phyloP scores from a whole-genome alignment of 2,113 vertebrate genomes.

The Noturus placidus region DNA sequence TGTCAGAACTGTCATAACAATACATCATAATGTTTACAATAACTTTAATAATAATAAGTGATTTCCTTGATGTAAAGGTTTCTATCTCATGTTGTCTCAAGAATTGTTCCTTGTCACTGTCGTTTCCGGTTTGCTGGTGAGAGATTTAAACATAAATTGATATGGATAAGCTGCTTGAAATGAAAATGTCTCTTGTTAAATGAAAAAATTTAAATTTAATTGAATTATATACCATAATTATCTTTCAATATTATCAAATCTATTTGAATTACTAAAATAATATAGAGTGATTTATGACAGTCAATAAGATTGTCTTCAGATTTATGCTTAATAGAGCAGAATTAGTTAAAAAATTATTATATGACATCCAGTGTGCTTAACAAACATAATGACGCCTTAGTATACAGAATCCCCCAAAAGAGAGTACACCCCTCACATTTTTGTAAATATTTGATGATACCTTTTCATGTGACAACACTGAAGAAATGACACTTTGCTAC shows the following conservation, averaged over 20 bases:
- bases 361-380: not conserved
- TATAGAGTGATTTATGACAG: not conserved
- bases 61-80: too few relatives aligned
- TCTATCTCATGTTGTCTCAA: not conserved
- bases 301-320: not conserved
- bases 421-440: too few relatives aligned
- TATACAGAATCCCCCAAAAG: too few relatives aligned
- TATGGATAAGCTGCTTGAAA: not conserved
- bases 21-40: not conserved
- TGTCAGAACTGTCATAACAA: not conserved
- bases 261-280: not conserved
- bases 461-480: too few relatives aligned
- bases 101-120: not conserved
- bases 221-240: not conserved
- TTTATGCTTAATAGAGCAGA: not conserved
- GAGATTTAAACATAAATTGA: not conserved
- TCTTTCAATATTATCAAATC: too few relatives aligned
- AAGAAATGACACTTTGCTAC: too few relatives aligned
- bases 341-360: not conserved
- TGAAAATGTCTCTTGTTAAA: not conserved
- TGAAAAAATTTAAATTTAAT: not conserved
- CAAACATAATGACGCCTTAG: not conserved
- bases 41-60: not conserved
- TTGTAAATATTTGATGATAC: too few relatives aligned
- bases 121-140: not conserved